Conservation (phyloP, 1,140 invertebrate genomes). For the Ridgeia piscesae region DNA sequence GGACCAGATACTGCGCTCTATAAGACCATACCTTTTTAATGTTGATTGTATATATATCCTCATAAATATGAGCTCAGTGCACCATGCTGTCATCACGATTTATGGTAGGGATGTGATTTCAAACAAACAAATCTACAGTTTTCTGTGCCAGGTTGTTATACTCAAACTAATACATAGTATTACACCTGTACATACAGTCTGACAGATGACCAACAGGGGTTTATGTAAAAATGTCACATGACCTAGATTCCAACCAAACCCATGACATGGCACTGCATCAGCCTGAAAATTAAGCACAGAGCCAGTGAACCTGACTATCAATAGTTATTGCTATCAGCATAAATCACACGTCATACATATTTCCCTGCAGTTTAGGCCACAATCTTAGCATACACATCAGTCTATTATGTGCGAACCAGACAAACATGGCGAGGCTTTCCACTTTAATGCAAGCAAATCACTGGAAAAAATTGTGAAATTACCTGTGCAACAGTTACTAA, state of each 20-base stretch:
- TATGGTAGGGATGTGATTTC: no score
- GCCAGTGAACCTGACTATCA: no score
- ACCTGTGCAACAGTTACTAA: not conserved
- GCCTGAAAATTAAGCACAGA: not conserved
- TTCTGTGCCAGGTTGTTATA: no score
- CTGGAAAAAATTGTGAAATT: not conserved
- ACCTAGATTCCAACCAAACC: not conserved
- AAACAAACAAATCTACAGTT: no score
- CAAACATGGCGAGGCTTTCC: not conserved
- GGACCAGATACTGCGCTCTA: no score
- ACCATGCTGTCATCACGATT: no score
- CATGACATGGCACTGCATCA: not conserved
- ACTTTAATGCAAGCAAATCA: not conserved
- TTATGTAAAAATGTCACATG: not conserved
- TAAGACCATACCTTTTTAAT: no score
- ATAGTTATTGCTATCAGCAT: not conserved
- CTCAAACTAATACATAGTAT: no score
- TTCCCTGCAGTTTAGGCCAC: not conserved
- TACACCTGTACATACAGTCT: no score
- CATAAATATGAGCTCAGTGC: no score
- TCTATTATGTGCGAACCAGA: not conserved
- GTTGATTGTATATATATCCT: no score
- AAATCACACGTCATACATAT: not conserved
- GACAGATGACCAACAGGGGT: not conserved
- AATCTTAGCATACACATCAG: not conserved